Evolutionary conservation across 1,140 invertebrate species (phyloP), one percentile per base, ranked within the genome.

Genomic region (Spodoptera frugiperda): DNA sequence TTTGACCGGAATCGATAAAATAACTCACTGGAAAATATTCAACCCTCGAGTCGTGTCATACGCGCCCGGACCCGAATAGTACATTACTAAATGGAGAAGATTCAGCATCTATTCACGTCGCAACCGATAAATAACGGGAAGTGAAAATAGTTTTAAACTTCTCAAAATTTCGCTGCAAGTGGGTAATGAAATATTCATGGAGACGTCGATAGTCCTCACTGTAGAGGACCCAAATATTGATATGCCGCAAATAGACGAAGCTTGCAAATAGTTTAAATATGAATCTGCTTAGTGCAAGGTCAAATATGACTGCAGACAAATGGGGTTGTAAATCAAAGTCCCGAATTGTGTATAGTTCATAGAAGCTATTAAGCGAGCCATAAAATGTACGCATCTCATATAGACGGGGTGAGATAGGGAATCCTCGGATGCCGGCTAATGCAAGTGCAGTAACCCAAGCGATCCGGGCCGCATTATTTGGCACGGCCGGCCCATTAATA

Each of bases 401-500:
- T 71, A 73, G 71, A 61, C 55, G 70, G 54, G 55, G 71, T 39
- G 15, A 55, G 77, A 73, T 25, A 54, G 15, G 48, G 46, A 65
- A 57, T 65, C n/a, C 76, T 65, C 49, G 55, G 17, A 78, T 81
- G 55, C 54, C 83, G 80, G 86, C 87, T 89, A 89, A 87, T 89
- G 84, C 87, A 88, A 90, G 86, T 74, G 79, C 78, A 82, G 82
- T 84, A 71, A 76, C 51, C 70, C 76, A 74, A 67, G 78, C 54
- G 51, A 77, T 72, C 54, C 55, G 59, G 61, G 33, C 70, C 48
- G 84, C 85, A 92, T 84, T 92, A 92, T 84, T 92, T 93, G 91
- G 91, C 91, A 93, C 86, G 68, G 76, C 76, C 67, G 73, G 59
- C 77, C 87, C 87, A 91, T 93, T 91, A 92, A 73, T 85, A 88